These are phyloP conservation scores for Lysiphlebus fabarum DNA, from an alignment of 1,140 invertebrate genomes.

Conservation along the genomic window DNA sequence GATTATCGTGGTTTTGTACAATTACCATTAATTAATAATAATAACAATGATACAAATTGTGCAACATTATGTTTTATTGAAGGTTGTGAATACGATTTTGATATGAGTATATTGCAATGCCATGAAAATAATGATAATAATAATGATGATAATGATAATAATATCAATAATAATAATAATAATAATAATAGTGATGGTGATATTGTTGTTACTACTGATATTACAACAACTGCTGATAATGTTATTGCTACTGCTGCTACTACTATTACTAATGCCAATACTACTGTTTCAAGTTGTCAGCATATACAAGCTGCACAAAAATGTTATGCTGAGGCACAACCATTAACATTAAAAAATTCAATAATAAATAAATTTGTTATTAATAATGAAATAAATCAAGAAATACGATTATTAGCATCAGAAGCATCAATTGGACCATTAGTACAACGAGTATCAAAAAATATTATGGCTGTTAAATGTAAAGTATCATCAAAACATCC, in stretches of 20 bases:
- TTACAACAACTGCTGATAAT: no score
- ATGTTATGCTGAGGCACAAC: constrained; percentile 64
- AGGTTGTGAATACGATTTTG: constrained; percentile 60
- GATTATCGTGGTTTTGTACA: constrained; percentile 76
- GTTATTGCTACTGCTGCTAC: no score
- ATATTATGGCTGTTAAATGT: constrained; percentile 76
- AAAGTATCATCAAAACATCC: constrained; percentile 68
- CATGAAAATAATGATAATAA: constrained; percentile 56
- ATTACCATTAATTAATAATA: constrained; percentile 60
- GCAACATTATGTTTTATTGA: constrained; percentile 68
- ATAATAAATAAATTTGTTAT: constrained; percentile 66
- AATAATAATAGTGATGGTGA: no score
- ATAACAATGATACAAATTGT: constrained; percentile 50
- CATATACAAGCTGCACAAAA: constrained; percentile 70
- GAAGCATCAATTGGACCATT: constrained; percentile 64
- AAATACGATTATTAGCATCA: constrained; percentile 63
- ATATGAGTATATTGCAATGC: constrained; percentile 59
- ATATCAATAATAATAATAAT: no score
- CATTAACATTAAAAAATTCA: constrained; percentile 64
- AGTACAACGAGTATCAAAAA: constrained; percentile 74
- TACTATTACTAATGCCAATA: no score
- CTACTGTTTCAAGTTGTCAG: constrained; percentile 55
- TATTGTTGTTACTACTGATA: no score
- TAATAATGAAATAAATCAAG: constrained; percentile 65
- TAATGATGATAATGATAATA: no score